phyloP scores from a whole-genome alignment of 1,140 invertebrate species.

The Plutomurus gul region DNA sequence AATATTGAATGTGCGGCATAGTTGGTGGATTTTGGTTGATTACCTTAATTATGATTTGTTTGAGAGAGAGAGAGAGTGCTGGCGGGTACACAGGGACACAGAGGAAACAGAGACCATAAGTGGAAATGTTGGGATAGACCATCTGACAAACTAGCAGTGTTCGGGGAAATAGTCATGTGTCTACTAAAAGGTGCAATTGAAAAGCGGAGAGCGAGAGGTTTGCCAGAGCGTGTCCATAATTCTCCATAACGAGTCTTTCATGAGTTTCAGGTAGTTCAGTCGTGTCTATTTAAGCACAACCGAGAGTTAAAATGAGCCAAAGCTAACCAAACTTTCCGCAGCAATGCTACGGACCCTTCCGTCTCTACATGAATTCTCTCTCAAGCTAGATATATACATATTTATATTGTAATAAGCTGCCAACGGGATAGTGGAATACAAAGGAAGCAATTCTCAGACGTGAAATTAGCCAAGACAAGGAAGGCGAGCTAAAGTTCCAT shows the following conservation, averaged over 20 bases:
- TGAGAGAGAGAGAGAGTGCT: too few relatives aligned
- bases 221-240: constrained; percentile 24
- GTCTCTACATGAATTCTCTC: not conserved
- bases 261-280: constrained; percentile 20
- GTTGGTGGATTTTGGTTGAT: too few relatives aligned
- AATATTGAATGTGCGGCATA: too few relatives aligned
- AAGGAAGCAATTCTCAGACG: not conserved
- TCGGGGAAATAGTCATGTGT: too few relatives aligned
- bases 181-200: constrained; percentile 5
- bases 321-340: constrained; percentile 11
- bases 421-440: not conserved
- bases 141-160: too few relatives aligned
- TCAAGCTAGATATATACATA: not conserved
- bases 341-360: not conserved
- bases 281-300: constrained; percentile 28
- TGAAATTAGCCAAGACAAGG: not conserved
- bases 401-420: not conserved
- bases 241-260: constrained; percentile 28
- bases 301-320: constrained; percentile 1
- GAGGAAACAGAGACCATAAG: too few relatives aligned
- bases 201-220: constrained; percentile 13
- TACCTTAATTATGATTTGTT: too few relatives aligned
- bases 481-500: not conserved
- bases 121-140: too few relatives aligned
- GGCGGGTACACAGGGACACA: too few relatives aligned